Conservation (phyloP, 2,797 vertebrate genomes). For the Phyllotis vaccarum region DNA sequence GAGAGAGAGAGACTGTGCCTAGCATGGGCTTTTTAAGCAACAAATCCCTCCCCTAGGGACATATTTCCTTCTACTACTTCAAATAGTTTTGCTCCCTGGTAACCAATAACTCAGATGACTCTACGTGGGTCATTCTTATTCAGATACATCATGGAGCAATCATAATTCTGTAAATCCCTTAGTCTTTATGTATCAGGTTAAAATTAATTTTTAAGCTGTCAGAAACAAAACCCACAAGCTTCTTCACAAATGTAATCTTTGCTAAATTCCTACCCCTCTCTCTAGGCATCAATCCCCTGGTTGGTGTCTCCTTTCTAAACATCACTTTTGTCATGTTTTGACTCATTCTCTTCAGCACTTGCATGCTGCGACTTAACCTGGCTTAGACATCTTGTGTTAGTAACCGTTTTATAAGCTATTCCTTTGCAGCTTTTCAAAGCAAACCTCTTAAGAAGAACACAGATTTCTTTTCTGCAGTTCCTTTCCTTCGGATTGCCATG, state of each 20-base stretch:
- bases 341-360: not conserved
- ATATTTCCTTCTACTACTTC: not conserved
- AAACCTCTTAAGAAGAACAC: not conserved
- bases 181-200: not conserved
- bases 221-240: not conserved
- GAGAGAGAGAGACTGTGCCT: not conserved
- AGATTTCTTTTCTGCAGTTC: not conserved
- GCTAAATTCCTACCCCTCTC: not conserved
- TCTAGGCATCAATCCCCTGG: not conserved
- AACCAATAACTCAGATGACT: not conserved
- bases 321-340: not conserved
- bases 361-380: not conserved
- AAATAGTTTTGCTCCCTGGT: not conserved
- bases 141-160: not conserved
- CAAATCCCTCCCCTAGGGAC: not conserved
- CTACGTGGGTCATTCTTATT: not conserved
- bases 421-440: not conserved
- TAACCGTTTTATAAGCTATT: not conserved
- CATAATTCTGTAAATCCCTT: not conserved
- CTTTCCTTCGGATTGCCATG: not conserved
- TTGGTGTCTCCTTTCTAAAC: not conserved
- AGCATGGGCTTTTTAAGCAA: not conserved
- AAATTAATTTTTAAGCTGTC: not conserved
- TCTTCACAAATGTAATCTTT: not conserved
- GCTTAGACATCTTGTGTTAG: not conserved